phyloP scores from a whole-genome alignment of 2,888 invertebrate genomes.

The Hydropsyche betteni region DNA sequence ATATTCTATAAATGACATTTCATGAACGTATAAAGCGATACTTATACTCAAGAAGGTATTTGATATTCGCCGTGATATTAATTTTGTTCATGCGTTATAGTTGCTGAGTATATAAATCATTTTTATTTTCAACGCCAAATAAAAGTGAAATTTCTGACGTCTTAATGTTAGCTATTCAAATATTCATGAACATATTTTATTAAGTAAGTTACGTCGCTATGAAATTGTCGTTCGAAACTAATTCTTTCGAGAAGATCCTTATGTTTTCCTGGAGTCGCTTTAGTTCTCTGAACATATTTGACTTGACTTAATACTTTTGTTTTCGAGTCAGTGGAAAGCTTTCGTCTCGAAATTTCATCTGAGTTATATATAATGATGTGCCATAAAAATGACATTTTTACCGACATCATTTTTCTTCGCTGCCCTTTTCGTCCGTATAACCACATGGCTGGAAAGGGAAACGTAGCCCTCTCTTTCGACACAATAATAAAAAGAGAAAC shows the following conservation, averaged over 20 bases:
- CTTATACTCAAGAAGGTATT: not conserved
- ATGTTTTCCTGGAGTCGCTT: not conserved
- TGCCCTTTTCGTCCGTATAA: not conserved
- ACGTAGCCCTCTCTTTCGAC: not conserved
- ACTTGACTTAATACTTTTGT: constrained; percentile 12
- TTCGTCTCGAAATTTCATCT: constrained; percentile 8
- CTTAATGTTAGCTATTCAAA: no score
- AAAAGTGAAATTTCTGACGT: no score
- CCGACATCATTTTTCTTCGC: constrained; percentile 14
- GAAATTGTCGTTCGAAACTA: no score
- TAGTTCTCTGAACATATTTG: constrained; percentile 5
- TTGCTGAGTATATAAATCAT: no score
- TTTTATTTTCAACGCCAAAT: no score
- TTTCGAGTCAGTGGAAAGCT: not conserved
- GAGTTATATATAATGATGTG: constrained; percentile 27
- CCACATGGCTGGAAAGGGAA: constrained; percentile 1
- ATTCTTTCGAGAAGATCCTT: no score
- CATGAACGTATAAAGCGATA: constrained; percentile 12
- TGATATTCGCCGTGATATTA: no score
- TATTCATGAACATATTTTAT: no score
- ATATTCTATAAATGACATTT: constrained; percentile 23
- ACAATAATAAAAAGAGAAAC: constrained; percentile 22
- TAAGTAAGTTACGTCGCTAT: no score
- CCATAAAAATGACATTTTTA: constrained; percentile 26
- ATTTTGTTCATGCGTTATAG: no score